These are phyloP conservation scores for Phaethornis superciliosus DNA, from an alignment of 2,113 vertebrate genomes.

Conservation along the genomic window DNA sequence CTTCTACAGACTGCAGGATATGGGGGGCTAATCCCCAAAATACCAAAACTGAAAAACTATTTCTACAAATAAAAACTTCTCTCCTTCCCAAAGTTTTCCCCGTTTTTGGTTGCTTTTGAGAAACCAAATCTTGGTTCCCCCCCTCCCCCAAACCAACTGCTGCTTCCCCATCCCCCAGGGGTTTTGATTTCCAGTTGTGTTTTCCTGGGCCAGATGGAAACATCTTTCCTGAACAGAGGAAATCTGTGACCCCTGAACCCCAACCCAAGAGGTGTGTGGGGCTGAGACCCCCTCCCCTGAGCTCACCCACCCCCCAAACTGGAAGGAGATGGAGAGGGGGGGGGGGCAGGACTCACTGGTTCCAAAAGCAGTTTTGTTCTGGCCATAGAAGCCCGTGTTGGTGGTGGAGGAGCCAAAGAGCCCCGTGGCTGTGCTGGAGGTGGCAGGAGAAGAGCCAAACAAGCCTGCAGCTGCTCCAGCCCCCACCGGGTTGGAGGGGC, in stretches of 20 bases:
- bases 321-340: neutral
- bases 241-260: neutral
- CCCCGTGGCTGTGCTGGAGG: slow-evolving; percentile 85
- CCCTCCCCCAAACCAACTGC: neutral
- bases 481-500: slow-evolving; percentile 88
- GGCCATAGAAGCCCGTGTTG: slow-evolving; percentile 89
- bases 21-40: neutral
- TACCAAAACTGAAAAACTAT: neutral
- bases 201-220: accelerated
- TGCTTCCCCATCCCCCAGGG: neutral
- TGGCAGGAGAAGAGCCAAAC: slow-evolving; percentile 84
- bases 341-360: slow-evolving; percentile 77
- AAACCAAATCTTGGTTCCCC: neutral
- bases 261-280: too few species aligned
- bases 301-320: too few species aligned
- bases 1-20: accelerated
- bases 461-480: slow-evolving; percentile 79
- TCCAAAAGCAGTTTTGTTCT: slow-evolving; percentile 89
- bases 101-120: accelerated
- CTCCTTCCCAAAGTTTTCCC: too few species aligned
- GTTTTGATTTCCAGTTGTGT: neutral
- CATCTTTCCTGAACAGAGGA: too few species aligned
- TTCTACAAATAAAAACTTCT: too few species aligned
- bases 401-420: slow-evolving; percentile 89
- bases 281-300: too few species aligned